Evolutionary conservation across 2,797 vertebrate species (phyloP).

Genomic region (Trachops cirrhosus): DNA sequence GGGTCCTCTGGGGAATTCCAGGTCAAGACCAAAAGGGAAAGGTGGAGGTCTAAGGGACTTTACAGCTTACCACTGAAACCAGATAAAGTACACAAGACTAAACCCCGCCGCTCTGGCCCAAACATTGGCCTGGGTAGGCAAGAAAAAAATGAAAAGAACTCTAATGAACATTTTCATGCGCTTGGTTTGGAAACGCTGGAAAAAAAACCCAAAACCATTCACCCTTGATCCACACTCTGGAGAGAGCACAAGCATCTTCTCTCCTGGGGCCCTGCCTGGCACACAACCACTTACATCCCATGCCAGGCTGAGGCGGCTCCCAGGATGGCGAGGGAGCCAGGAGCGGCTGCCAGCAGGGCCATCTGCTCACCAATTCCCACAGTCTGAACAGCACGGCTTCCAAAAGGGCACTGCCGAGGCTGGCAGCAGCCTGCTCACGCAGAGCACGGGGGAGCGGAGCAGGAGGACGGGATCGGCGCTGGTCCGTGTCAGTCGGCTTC

Average conservation of each 20-base stretch:
- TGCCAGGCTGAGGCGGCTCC: conserved; percentile 25
- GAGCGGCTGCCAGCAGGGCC: conserved; percentile 30
- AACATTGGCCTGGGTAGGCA: not conserved
- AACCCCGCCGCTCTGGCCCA: not conserved
- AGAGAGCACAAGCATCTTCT: not conserved
- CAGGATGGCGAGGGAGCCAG: not conserved
- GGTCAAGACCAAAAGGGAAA: not conserved
- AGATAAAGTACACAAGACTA: not conserved
- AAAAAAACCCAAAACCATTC: not conserved
- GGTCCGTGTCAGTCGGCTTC: not conserved
- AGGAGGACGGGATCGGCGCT: fast-evolving
- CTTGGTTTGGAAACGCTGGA: not conserved
- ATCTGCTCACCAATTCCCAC: conserved; percentile 58
- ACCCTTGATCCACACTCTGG: not conserved
- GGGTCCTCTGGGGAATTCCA: not conserved
- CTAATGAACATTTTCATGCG: not conserved
- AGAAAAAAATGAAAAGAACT: not conserved
- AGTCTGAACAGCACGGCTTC: not conserved
- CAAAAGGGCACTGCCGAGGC: not conserved
- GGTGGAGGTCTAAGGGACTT: not conserved
- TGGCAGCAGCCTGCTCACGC: not conserved
- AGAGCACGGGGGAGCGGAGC: not conserved
- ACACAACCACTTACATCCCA: not conserved
- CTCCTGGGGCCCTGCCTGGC: conserved; percentile 40
- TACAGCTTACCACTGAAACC: not conserved